phyloP scores from a whole-genome alignment of 2,888 invertebrate genomes.

The Idaea aversata region DNA sequence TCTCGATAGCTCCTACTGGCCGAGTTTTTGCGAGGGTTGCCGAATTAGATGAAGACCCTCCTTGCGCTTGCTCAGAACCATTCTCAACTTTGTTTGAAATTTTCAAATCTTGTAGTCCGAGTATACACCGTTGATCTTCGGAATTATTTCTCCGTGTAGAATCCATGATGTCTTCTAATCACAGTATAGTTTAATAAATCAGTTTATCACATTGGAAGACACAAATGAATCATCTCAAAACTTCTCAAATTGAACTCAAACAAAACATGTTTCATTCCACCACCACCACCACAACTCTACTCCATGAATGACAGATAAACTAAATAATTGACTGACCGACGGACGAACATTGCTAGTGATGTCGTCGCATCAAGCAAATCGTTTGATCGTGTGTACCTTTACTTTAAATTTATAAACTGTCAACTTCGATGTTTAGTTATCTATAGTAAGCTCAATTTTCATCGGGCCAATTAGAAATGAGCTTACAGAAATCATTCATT shows the following conservation, averaged over 20 bases:
- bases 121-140: conserved; percentile 71
- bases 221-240: conserved; percentile 56
- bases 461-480: neutral
- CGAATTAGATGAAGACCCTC: conserved; percentile 60
- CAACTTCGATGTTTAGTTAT: neutral
- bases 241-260: conserved; percentile 41
- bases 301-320: neutral
- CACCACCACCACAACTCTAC: conserved; percentile 6
- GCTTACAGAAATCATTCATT: neutral
- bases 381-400: neutral
- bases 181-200: conserved; percentile 7
- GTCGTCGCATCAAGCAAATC: neutral
- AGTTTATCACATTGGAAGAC: conserved; percentile 31
- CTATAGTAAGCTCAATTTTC: conserved; percentile 10
- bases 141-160: conserved; percentile 64
- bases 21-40: conserved; percentile 72
- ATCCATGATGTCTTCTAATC: conserved; percentile 49
- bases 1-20: conserved; percentile 83
- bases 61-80: conserved; percentile 76
- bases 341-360: neutral
- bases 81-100: conserved; percentile 74
- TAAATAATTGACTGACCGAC: neutral
- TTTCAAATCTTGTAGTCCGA: conserved; percentile 77
- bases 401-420: neutral
- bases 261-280: conserved; percentile 31